Base-by-base conservation (phyloP, 2,888 invertebrate species). In the Eupeodes latifasciatus region DNA sequence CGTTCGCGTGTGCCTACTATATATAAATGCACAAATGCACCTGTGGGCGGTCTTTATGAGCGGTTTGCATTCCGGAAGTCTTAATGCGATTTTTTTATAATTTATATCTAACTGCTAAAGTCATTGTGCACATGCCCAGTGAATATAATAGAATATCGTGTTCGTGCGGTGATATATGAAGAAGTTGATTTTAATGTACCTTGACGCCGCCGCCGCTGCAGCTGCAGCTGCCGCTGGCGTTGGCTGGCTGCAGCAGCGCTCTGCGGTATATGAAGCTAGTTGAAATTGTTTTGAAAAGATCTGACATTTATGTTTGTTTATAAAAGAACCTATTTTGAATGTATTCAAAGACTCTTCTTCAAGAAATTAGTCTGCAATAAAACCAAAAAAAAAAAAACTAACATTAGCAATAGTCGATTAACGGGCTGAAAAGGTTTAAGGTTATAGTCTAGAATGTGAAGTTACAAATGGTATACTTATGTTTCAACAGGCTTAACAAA, bases 11-110 rank as follows among this genome's bases (percentile, higher is more conserved):
- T 47, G 16, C 71, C n/a, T 47, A 47, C 40, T 5, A 40, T 40
- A 40, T 4, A 40, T 7, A 9, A 12, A 47, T 47, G 14, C 74
- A 5, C 5, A 9, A 6, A 40, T 59, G 44, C 72, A 71, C 44
- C 11, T 55, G 66, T 83, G 84, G 84, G 75, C 79, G 79, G 75
- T 75, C 79, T 79, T 71, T 76, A 53, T 76, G 75, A 66, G 51
- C 62, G 64, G 75, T 64, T 80, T 71, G 83, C 80, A 80, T 77
- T 81, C 72, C 67, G 80, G 76, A 87, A 84, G 61, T 84, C 72
- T 74, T 81, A 74, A 87, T 86, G 75, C 71, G 75, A 36, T 47
- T 59, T 59, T 34, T 59, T 47, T 69, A 19, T 55, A 55, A 55
- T 55, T 40, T 36, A 71, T 71, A 51, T 55, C n/a, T 72, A 34